Percentiles rank a stretch among this genome's conserved stretches.
Conservation (phyloP, 2,888 invertebrate genomes). For the Hipparchia sbordonii region DNA sequence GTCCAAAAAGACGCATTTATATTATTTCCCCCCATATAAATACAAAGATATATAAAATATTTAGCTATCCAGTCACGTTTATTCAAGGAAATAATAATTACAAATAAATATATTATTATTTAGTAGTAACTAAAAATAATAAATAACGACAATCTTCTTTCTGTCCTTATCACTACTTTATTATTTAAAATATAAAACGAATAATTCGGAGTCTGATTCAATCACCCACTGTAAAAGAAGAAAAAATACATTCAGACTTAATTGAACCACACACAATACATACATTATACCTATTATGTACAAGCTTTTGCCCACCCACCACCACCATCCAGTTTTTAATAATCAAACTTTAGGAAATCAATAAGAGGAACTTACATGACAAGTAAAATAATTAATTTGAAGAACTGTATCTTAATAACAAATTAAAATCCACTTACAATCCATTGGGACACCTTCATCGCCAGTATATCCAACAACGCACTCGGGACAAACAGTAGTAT, state of each 20-base stretch:
- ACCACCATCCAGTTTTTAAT: too few relatives aligned
- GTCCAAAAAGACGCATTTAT: too few relatives aligned
- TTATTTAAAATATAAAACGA: not conserved
- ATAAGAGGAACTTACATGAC: too few relatives aligned
- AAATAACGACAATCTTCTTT: not conserved
- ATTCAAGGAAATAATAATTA: too few relatives aligned
- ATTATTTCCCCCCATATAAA: too few relatives aligned
- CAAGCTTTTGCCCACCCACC: too few relatives aligned
- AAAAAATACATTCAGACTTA: not conserved
- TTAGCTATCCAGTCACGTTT: too few relatives aligned
- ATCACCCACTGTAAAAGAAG: slow-evolving; percentile 22
- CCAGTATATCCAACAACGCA: slow-evolving; percentile 65
- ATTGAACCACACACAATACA: too few relatives aligned
- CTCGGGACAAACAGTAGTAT: slow-evolving; percentile 68
- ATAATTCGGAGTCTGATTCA: not conserved
- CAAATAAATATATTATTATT: too few relatives aligned
- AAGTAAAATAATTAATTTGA: not conserved
- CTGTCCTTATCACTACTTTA: not conserved
- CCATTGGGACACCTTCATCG: slow-evolving; percentile 51
- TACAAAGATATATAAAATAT: too few relatives aligned
- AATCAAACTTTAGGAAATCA: too few relatives aligned
- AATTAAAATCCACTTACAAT: slow-evolving; percentile 47
- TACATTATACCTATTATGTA: too few relatives aligned
- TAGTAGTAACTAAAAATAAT: not conserved
- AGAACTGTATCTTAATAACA: not conserved